Base-by-base conservation (phyloP, 1,140 invertebrate species). In the Drosophila mojavensis region DNA sequence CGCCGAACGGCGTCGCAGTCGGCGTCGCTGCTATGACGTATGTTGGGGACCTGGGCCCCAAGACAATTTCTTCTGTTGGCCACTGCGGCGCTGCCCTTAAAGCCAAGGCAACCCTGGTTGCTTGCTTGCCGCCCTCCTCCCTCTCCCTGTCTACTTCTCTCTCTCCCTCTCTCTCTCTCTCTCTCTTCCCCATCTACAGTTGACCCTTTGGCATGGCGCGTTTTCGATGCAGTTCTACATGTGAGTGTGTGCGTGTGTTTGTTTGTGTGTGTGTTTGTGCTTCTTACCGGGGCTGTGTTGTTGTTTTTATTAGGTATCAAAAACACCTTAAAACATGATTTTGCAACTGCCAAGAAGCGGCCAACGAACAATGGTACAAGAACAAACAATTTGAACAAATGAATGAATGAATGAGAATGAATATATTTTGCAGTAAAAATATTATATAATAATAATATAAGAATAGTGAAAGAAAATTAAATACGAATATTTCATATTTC, bases 241-340 rank as follows among this genome's bases (percentile, higher is more conserved):
- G 10, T 41, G 10, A 63, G 28, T 36, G n/a, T 56, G 15, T 7
- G 17, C 17, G 6, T 33, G 33, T 45, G 20, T 59, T 45, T 61
- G 43, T 66, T 60, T 60, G 6, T 33, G 33, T 45, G 20, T 59
- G 50, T 61, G 43, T 66, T 60, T 60, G 61, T 48, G 43, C 26
- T 41, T 63, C 47, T 26, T 63, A 54, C 54, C 75, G 33, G 41
- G 15, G 55, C 47, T 58, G 83, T 76, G 84, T 88, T 88, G 83
- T 88, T 88, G 84, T 88, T 89, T 88, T 89, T 89, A 89, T 89
- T 89, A 89, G 84, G 84, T 89, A 89, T 89, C 84, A 89, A 89
- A 89, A 89, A 89, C 85, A 89, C 84, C 84, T 89, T 81, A 84
- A 89, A 89, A 89, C 84, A 89, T 89, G 85, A 89, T 89, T 89